Evolutionary conservation across 2,113 vertebrate genomes (phyloP).

Genomic region (Leptosomus discolor): DNA sequence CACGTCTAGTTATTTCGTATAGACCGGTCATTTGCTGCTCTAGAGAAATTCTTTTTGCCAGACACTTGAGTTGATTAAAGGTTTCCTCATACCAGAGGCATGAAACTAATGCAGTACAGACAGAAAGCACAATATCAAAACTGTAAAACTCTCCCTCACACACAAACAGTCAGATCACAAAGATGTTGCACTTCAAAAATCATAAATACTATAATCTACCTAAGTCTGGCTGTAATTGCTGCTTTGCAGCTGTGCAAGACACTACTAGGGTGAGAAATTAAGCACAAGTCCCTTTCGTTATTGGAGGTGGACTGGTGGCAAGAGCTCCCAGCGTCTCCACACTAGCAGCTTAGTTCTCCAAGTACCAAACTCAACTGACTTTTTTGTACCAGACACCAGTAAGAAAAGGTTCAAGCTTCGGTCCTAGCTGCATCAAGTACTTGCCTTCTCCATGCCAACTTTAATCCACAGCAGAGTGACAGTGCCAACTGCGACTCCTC

Average conservation of each 20-base stretch:
- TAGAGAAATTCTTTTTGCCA: neutral
- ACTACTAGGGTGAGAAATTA: neutral
- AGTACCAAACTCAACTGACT: neutral
- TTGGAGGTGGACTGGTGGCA: too few species aligned
- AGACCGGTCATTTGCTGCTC: neutral
- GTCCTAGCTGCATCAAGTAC: neutral
- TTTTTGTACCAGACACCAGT: neutral
- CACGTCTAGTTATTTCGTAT: neutral
- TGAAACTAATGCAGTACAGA: neutral
- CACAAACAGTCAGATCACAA: neutral
- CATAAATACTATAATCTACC: neutral
- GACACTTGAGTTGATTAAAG: neutral
- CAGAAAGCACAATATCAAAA: neutral
- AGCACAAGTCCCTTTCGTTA: neutral
- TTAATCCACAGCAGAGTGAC: neutral
- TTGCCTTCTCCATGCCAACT: neutral
- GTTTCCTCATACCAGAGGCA: neutral
- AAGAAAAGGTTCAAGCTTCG: neutral
- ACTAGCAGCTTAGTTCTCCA: neutral
- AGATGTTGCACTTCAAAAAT: neutral
- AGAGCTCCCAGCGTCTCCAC: neutral
- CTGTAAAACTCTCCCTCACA: neutral
- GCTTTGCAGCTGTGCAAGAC: neutral
- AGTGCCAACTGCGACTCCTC: neutral
- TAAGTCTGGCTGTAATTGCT: neutral